These are phyloP conservation scores for Papilio aristodemus DNA, from an alignment of 1,140 invertebrate genomes.

Conservation along the genomic window DNA sequence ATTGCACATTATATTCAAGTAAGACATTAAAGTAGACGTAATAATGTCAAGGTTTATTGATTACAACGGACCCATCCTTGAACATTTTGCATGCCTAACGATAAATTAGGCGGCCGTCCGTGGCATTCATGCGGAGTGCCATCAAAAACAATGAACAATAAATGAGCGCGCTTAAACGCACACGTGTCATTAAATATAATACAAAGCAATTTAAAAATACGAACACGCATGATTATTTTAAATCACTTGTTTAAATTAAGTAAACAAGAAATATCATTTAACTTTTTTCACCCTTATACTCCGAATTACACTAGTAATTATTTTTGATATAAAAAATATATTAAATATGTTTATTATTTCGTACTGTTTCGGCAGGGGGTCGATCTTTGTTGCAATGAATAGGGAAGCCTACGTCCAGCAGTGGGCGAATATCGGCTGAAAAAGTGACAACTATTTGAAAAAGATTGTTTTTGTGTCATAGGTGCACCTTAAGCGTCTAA, in stretches of 20 bases:
- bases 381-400: too few species aligned
- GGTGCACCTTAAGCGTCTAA: too few species aligned
- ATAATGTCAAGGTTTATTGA: conserved; percentile 31
- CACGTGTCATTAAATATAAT: neutral
- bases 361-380: too few species aligned
- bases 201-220: conserved; percentile 1
- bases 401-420: too few species aligned
- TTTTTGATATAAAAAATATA: too few species aligned
- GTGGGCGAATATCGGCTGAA: too few species aligned
- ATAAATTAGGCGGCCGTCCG: conserved; percentile 11
- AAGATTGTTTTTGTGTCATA: too few species aligned
- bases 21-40: neutral
- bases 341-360: too few species aligned
- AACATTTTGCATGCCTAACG: conserved; percentile 25
- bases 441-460: too few species aligned
- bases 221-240: conserved; percentile 8
- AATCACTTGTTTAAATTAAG: neutral
- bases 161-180: conserved; percentile 5
- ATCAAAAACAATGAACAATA: conserved; percentile 31
- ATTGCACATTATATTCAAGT: neutral
- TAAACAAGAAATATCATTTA: neutral
- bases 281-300: neutral
- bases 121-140: conserved; percentile 15
- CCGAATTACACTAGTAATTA: too few species aligned
- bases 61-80: conserved; percentile 13